Conservation (phyloP, 2,888 invertebrate genomes). For the Dasysyrphus tricinctus region DNA sequence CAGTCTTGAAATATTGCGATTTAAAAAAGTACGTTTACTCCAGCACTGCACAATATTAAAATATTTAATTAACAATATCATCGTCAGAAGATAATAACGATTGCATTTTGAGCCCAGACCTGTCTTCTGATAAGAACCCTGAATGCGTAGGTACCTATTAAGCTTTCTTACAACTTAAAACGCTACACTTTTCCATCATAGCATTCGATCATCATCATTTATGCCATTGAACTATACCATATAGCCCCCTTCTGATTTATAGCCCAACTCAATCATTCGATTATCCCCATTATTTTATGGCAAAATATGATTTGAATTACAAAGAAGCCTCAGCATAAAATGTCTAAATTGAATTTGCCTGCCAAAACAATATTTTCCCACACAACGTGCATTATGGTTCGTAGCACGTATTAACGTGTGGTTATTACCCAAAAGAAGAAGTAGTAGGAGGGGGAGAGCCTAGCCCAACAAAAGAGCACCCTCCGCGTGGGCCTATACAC, state of each 20-base stretch:
- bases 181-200: neutral
- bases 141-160: neutral
- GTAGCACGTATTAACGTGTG: conserved; percentile 59
- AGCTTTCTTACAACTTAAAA: neutral
- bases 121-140: neutral
- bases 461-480: conserved; percentile 43
- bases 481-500: conserved; percentile 55
- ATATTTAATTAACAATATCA: neutral
- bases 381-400: conserved; percentile 61
- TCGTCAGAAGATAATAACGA: neutral
- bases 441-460: conserved; percentile 5
- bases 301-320: conserved; percentile 64
- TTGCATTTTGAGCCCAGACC: neutral
- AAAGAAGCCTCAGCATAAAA: conserved; percentile 11
- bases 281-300: conserved; percentile 62
- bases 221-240: conserved; percentile 50
- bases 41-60: no score
- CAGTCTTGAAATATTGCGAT: no score
- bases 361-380: conserved; percentile 62
- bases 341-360: conserved; percentile 39
- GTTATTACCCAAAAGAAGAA: conserved; percentile 16
- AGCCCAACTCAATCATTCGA: conserved; percentile 51
- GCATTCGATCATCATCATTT: conserved; percentile 14
- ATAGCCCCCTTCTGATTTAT: conserved; percentile 61
- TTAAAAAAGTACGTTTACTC: no score